A percentile compares a stretch with the other conserved stretches of the same genome.
Evolutionary conservation across 92 coral and sea anemone genomes (phyloP).

Genomic region (Diadumene lineata): DNA sequence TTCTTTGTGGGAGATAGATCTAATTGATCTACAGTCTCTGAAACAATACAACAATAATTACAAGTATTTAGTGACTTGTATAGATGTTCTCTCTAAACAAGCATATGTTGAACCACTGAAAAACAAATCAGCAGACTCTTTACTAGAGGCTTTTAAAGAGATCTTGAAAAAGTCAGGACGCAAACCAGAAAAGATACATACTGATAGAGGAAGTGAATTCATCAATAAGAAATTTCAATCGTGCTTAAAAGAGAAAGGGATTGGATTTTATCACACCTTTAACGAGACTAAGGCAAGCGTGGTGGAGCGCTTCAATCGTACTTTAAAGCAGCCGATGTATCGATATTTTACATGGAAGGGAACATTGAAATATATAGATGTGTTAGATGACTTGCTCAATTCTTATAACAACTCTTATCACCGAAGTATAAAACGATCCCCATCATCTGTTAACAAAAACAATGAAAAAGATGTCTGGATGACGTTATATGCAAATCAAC

Average conservation of each 20-base stretch:
- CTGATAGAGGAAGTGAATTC: constrained; percentile 25
- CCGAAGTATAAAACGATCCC: constrained; percentile 28
- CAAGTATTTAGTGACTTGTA: constrained; percentile 7
- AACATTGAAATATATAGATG: constrained; percentile 32
- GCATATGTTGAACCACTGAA: constrained; percentile 15
- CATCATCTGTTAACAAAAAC: constrained; percentile 17
- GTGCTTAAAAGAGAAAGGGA: constrained; percentile 14
- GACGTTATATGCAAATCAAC: not conserved
- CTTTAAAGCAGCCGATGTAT: constrained; percentile 39
- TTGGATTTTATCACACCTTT: constrained; percentile 23
- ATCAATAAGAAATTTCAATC: constrained; percentile 12
- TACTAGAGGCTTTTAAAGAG: constrained; percentile 17
- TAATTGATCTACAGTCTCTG: not conserved
- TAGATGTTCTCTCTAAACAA: not conserved
- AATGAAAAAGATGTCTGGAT: constrained; percentile 26
- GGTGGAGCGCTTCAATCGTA: constrained; percentile 42
- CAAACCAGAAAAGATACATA: constrained; percentile 10
- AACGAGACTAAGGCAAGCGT: constrained; percentile 27
- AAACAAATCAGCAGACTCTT: not conserved
- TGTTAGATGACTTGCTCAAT: too few relatives aligned
- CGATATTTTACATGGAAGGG: constrained; percentile 37
- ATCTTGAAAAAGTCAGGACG: constrained; percentile 14
- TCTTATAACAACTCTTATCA: too few relatives aligned
- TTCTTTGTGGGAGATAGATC: constrained; percentile 9
- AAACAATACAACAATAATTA: not conserved